Conservation (phyloP, 2,113 vertebrate genomes). For the Chiloscyllium plagiosum region DNA sequence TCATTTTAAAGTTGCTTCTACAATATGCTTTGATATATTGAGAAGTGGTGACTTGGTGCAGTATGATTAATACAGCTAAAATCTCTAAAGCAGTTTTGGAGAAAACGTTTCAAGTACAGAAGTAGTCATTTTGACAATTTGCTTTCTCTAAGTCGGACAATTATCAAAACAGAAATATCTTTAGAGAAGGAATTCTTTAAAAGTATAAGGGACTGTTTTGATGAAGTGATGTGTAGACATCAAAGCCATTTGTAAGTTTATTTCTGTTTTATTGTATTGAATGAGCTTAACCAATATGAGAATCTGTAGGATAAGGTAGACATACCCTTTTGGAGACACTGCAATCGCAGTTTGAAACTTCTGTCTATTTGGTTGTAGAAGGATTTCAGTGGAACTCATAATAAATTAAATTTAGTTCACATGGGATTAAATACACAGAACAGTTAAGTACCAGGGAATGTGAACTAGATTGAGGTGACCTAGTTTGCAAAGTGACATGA, state of each 20-base stretch:
- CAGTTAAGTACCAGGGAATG: not conserved
- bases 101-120: not conserved
- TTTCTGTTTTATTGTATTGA: not conserved
- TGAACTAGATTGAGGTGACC: constrained; percentile 13
- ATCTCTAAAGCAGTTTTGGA: not conserved
- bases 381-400: not conserved
- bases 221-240: not conserved
- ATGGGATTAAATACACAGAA: not conserved
- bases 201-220: not conserved
- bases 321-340: not conserved
- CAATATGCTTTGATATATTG: too few species aligned
- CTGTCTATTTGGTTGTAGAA: not conserved
- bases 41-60: too few species aligned
- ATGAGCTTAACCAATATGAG: not conserved
- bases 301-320: not conserved
- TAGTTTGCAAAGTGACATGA: not conserved
- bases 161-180: not conserved
- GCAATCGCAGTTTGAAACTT: not conserved
- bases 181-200: not conserved
- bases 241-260: not conserved
- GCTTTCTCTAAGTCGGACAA: too few species aligned
- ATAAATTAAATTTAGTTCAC: not conserved
- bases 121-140: too few species aligned
- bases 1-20: too few species aligned
- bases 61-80: not conserved